Conservation (phyloP, 2,888 invertebrate genomes). For the Nymphalis urticae region DNA sequence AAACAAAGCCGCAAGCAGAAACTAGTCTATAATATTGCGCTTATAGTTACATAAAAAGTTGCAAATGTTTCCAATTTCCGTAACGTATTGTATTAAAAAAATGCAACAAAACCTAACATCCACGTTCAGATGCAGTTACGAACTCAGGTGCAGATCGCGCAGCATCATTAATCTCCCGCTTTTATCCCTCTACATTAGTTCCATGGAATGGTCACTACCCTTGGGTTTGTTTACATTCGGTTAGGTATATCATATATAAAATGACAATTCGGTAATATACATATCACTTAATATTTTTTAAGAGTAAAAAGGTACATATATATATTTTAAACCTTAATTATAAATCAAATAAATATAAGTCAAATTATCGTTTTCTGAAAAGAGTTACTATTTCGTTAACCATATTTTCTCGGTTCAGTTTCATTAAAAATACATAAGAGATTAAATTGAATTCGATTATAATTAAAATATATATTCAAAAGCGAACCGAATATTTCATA, state of each 20-base stretch:
- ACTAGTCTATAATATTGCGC: too few relatives aligned
- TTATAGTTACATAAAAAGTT: background rate
- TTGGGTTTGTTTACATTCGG: slow-evolving; percentile 18
- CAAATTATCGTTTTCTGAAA: too few relatives aligned
- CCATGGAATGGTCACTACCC: slow-evolving; percentile 14
- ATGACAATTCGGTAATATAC: background rate
- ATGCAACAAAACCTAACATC: background rate
- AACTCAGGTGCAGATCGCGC: slow-evolving; percentile 55
- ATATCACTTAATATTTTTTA: background rate
- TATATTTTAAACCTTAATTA: too few relatives aligned
- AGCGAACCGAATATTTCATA: too few relatives aligned
- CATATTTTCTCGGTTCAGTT: too few relatives aligned
- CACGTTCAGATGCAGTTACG: slow-evolving; percentile 10
- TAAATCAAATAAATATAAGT: too few relatives aligned
- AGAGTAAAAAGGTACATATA: too few relatives aligned
- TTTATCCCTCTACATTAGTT: slow-evolving; percentile 48
- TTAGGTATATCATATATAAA: background rate
- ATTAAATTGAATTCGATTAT: too few relatives aligned
- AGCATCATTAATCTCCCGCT: slow-evolving; percentile 66
- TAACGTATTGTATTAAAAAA: slow-evolving; percentile 6
- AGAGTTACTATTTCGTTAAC: too few relatives aligned
- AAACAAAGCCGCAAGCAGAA: too few relatives aligned
- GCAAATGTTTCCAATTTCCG: background rate
- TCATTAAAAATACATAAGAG: too few relatives aligned
- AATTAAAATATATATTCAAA: too few relatives aligned